Conservation (phyloP, 2,113 vertebrate genomes). For the Sorex araneus region DNA sequence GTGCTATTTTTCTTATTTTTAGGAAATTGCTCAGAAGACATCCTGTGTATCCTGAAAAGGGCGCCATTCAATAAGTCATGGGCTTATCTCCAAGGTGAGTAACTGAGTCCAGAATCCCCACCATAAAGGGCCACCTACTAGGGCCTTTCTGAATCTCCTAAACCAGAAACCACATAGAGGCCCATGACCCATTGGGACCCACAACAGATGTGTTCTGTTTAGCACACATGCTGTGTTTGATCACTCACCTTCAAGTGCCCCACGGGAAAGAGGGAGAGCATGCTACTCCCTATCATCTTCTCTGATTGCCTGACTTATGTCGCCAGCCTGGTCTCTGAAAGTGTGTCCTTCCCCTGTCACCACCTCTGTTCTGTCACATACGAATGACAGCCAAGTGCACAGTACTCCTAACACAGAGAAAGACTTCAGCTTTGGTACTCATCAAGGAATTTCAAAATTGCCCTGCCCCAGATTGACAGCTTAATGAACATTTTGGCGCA, state of each 20-base stretch:
- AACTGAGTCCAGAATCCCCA: neutral
- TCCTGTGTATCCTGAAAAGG: conserved; percentile 75
- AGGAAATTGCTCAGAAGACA: conserved; percentile 85
- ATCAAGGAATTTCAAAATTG: conserved; percentile 58
- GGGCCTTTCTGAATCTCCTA: neutral
- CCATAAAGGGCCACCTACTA: neutral
- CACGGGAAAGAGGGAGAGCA: neutral
- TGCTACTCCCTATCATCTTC: neutral
- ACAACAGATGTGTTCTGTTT: neutral
- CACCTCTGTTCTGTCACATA: neutral
- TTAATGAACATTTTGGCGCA: conserved; percentile 46
- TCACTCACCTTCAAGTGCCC: neutral
- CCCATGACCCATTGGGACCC: neutral
- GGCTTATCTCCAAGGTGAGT: conserved; percentile 90
- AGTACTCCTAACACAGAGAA: conserved; percentile 12
- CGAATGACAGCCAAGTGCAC: neutral
- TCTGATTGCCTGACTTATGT: too few species aligned
- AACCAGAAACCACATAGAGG: neutral
- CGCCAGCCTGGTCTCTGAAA: neutral
- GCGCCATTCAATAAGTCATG: conserved; percentile 72
- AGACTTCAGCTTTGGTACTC: conserved; percentile 8
- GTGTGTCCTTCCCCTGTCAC: too few species aligned
- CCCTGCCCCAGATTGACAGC: conserved; percentile 53
- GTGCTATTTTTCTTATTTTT: conserved; percentile 67
- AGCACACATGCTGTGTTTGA: neutral